phyloP scores from a whole-genome alignment of 2,797 vertebrate genomes.

The Pseudochromis fuscus region DNA sequence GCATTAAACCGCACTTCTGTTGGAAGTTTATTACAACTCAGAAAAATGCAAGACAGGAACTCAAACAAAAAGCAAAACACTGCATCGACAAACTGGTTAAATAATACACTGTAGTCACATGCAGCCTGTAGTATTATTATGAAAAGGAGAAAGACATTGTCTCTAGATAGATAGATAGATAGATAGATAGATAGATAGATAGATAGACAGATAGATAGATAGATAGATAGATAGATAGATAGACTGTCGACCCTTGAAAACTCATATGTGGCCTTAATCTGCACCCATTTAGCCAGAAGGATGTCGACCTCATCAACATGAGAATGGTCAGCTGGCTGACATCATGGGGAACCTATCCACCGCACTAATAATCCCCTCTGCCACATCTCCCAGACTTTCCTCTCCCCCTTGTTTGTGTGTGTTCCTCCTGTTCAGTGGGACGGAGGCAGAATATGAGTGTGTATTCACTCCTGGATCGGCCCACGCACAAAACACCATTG shows the following conservation, averaged over 20 bases:
- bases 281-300: conserved; percentile 66
- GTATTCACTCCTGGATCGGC: conserved; percentile 43
- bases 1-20: conserved; percentile 18
- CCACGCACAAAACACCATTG: conserved; percentile 62
- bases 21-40: conserved; percentile 28
- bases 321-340: conserved; percentile 67
- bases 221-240: too few species aligned
- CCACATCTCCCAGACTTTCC: conserved; percentile 59
- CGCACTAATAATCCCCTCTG: conserved; percentile 44
- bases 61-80: too few species aligned
- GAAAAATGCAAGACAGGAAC: too few species aligned
- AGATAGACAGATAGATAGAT: conserved; percentile 15
- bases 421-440: conserved; percentile 31
- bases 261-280: conserved; percentile 32
- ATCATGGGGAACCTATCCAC: conserved; percentile 59
- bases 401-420: conserved; percentile 43
- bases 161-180: conserved; percentile 1
- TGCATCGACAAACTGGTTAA: neutral
- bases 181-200: conserved; percentile 2
- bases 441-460: conserved; percentile 36
- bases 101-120: neutral
- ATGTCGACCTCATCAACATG: conserved; percentile 77
- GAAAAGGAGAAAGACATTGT: conserved; percentile 9
- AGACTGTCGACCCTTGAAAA: conserved; percentile 26
- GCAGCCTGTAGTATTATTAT: neutral